These are phyloP conservation scores for Hemaris fuciformis DNA, from an alignment of 2,888 invertebrate species.

Conservation along the genomic window DNA sequence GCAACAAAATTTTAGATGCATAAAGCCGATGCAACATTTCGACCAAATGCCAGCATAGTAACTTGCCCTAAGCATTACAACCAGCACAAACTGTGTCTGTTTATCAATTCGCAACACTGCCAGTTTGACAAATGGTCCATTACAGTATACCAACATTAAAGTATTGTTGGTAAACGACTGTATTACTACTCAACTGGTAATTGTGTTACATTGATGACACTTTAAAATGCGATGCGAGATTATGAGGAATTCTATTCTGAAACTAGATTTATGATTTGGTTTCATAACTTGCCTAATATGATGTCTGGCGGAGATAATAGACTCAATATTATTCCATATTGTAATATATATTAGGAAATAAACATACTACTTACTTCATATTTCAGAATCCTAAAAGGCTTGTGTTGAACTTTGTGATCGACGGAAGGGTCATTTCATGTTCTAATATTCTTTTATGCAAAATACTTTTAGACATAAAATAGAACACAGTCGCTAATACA, in stretches of 20 bases:
- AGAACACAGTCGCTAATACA: too few relatives aligned
- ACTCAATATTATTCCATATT: too few relatives aligned
- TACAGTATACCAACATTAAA: not conserved
- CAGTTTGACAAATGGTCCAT: constrained; percentile 14
- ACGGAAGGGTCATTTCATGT: too few relatives aligned
- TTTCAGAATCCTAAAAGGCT: too few relatives aligned
- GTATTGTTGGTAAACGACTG: not conserved
- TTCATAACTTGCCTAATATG: not conserved
- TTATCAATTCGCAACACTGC: constrained; percentile 13
- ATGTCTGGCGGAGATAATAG: too few relatives aligned
- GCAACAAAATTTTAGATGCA: not conserved
- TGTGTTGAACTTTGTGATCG: too few relatives aligned
- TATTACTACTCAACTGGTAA: not conserved
- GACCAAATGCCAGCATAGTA: not conserved
- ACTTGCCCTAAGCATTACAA: not conserved
- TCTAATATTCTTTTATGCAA: too few relatives aligned
- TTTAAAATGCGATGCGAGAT: not conserved
- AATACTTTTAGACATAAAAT: too few relatives aligned
- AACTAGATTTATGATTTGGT: not conserved
- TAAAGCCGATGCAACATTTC: not conserved
- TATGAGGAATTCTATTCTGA: not conserved
- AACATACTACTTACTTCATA: too few relatives aligned
- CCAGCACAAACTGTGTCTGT: not conserved
- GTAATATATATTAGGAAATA: too few relatives aligned
- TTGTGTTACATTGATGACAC: not conserved